Evolutionary conservation across 2,888 invertebrate species (phyloP).

Genomic region (Cylindroiulus punctatus): DNA sequence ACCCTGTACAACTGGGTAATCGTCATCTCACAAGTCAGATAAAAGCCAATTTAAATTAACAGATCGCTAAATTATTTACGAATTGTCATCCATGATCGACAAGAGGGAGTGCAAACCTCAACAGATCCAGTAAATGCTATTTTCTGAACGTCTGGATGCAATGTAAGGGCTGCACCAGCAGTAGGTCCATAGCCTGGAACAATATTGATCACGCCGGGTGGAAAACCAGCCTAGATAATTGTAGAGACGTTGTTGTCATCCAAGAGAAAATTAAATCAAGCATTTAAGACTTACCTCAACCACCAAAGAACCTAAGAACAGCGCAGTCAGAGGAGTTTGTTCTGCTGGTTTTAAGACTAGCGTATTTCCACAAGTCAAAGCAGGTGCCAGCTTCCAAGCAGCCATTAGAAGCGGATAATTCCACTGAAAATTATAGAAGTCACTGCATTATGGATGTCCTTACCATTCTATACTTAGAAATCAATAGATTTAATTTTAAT

Average conservation of each 20-base stretch:
- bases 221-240: slow-evolving; percentile 74
- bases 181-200: slow-evolving; percentile 80
- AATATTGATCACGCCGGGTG: slow-evolving; percentile 81
- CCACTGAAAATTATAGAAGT: slow-evolving; percentile 49
- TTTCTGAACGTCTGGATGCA: slow-evolving; percentile 77
- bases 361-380: slow-evolving; percentile 60
- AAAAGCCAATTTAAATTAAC: background rate
- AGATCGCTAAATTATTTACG: background rate
- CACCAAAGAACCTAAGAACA: slow-evolving; percentile 66
- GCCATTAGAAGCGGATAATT: slow-evolving; percentile 56
- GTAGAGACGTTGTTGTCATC: background rate
- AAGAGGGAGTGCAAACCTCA: slow-evolving; percentile 66
- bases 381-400: slow-evolving; percentile 55
- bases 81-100: no score
- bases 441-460: background rate
- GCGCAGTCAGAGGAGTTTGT: slow-evolving; percentile 69
- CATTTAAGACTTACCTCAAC: slow-evolving; percentile 61
- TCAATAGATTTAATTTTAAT: background rate
- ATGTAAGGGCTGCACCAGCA: slow-evolving; percentile 75
- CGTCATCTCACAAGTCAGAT: no score
- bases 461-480: background rate
- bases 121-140: slow-evolving; percentile 84
- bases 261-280: background rate
- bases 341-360: slow-evolving; percentile 69
- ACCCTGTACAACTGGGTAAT: no score